phyloP scores from a whole-genome alignment of 2,113 vertebrate genomes.

The Colaptes auratus region DNA sequence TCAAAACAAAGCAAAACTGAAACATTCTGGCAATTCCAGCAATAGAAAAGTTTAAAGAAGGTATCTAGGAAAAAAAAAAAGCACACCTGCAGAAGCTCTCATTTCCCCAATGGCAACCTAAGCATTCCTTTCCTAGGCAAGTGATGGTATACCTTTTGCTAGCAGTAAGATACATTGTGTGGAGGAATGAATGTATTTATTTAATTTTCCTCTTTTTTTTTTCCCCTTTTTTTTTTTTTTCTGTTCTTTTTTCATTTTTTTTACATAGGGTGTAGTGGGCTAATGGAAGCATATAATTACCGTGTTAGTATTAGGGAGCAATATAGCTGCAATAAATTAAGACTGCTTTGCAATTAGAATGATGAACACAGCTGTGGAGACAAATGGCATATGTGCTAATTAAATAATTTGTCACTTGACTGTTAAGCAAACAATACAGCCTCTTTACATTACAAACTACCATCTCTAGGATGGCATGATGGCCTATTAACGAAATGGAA shows the following conservation, averaged over 20 bases:
- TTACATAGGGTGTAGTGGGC: constrained; percentile 35
- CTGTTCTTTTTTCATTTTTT: not conserved
- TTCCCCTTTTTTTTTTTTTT: no score
- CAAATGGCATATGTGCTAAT: constrained; percentile 83
- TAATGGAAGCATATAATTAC: constrained; percentile 73
- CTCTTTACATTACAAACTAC: constrained; percentile 73
- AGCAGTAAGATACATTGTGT: not conserved
- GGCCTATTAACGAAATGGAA: constrained; percentile 67
- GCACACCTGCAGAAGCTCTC: not conserved
- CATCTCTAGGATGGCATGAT: constrained; percentile 54
- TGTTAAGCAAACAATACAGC: constrained; percentile 80
- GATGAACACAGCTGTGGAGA: constrained; percentile 79
- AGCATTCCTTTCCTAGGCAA: not conserved
- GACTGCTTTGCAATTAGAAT: constrained; percentile 78
- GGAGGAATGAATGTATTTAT: constrained; percentile 41
- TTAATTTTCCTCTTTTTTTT: not conserved
- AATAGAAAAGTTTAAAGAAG: not conserved
- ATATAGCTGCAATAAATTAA: constrained; percentile 78
- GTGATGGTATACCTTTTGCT: not conserved
- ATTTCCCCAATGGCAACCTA: not conserved
- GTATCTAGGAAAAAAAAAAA: not conserved
- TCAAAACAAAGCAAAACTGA: constrained; percentile 16
- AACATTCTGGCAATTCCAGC: not conserved
- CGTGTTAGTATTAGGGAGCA: constrained; percentile 70
- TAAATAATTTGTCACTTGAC: constrained; percentile 87